These are phyloP conservation scores for Eupithecia abbreviata DNA, from an alignment of 2,888 invertebrate species.

Conservation along the genomic window DNA sequence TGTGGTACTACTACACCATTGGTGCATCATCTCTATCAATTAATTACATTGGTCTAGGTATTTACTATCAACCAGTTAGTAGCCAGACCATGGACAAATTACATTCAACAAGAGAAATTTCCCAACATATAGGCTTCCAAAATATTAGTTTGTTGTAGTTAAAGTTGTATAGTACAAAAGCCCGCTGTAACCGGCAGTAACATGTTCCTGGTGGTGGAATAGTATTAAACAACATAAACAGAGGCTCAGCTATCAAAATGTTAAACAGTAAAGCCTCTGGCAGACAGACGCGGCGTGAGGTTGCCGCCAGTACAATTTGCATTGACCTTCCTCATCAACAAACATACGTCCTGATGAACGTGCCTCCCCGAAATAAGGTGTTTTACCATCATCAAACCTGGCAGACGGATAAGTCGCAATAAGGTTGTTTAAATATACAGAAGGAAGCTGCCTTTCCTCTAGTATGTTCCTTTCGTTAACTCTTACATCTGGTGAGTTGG, in stretches of 20 bases:
- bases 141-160: slow-evolving; percentile 53
- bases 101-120: background rate
- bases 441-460: background rate
- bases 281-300: background rate
- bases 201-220: slow-evolving; percentile 72
- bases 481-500: background rate
- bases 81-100: background rate
- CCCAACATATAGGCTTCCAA: slow-evolving; percentile 65
- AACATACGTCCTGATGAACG: background rate
- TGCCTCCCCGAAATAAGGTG: background rate
- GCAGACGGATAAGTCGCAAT: background rate
- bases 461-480: background rate
- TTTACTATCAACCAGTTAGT: background rate
- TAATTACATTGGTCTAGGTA: background rate
- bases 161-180: slow-evolving; percentile 64
- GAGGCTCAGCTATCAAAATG: slow-evolving; percentile 47
- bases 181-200: slow-evolving; percentile 72
- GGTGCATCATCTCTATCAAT: background rate
- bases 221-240: slow-evolving; percentile 46
- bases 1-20: background rate
- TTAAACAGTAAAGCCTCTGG: slow-evolving; percentile 24
- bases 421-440: background rate
- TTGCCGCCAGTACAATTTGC: background rate
- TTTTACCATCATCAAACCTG: background rate
- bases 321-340: background rate